These are phyloP conservation scores for Drosophila borborema DNA, from an alignment of 2,888 invertebrate genomes.

Conservation along the genomic window DNA sequence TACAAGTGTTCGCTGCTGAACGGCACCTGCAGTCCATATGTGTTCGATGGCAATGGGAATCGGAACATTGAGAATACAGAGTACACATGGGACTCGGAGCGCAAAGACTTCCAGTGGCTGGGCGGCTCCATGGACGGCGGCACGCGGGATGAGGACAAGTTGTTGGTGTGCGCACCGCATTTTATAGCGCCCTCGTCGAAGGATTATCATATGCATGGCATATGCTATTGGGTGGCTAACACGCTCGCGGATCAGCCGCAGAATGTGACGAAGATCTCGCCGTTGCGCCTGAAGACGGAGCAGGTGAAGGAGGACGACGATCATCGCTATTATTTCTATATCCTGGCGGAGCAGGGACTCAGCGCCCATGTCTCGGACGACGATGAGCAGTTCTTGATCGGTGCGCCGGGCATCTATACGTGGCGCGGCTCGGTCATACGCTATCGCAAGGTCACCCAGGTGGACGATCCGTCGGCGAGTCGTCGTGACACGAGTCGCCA, in stretches of 20 bases:
- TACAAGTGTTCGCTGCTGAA: slow-evolving; percentile 85
- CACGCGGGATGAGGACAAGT: slow-evolving; percentile 82
- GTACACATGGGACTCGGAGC: slow-evolving; percentile 82
- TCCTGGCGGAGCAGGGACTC: slow-evolving; percentile 83
- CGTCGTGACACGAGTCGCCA: slow-evolving; percentile 78
- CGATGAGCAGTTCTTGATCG: slow-evolving; percentile 84
- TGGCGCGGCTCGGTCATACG: slow-evolving; percentile 85
- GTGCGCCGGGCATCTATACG: slow-evolving; percentile 83
- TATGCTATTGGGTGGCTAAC: slow-evolving; percentile 85
- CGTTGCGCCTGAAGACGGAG: slow-evolving; percentile 78
- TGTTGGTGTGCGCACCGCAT: slow-evolving; percentile 85
- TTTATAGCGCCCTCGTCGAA: slow-evolving; percentile 74
- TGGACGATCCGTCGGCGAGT: slow-evolving; percentile 81
- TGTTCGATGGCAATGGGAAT: slow-evolving; percentile 84
- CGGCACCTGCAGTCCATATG: slow-evolving; percentile 83
- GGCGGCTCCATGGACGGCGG: slow-evolving; percentile 86
- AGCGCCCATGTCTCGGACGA: slow-evolving; percentile 84
- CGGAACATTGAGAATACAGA: slow-evolving; percentile 70
- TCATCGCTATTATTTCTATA: slow-evolving; percentile 77
- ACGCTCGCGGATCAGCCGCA: slow-evolving; percentile 78
- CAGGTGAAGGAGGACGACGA: slow-evolving; percentile 69
- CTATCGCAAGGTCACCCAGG: slow-evolving; percentile 69
- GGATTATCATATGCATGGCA: slow-evolving; percentile 84
- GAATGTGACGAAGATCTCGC: slow-evolving; percentile 82
- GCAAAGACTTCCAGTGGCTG: slow-evolving; percentile 86